These are phyloP conservation scores for Seladonia tumulorum DNA, from an alignment of 2,888 invertebrate genomes.

Conservation along the genomic window DNA sequence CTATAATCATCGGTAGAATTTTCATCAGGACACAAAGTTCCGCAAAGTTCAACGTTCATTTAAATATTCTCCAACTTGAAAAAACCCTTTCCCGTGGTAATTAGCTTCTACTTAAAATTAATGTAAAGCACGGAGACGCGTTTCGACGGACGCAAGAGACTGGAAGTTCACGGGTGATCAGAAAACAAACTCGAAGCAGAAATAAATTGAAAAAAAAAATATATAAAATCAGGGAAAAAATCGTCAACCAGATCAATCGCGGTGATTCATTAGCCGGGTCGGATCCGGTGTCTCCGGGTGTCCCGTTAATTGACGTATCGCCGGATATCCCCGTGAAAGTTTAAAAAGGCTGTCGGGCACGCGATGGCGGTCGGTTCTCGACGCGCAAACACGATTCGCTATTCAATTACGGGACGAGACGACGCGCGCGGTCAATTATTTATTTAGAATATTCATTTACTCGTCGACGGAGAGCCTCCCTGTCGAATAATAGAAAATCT, in stretches of 20 bases:
- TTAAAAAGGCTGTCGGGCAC: conserved; percentile 13
- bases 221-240: neutral
- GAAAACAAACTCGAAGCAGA: neutral
- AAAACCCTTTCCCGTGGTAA: neutral
- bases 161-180: neutral
- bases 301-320: conserved; percentile 38
- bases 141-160: neutral
- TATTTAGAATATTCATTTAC: conserved; percentile 53
- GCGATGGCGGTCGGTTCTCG: neutral
- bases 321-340: conserved; percentile 1
- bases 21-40: neutral
- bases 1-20: conserved; percentile 8
- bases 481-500: conserved; percentile 39
- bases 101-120: neutral
- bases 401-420: conserved; percentile 40
- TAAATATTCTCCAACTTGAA: neutral
- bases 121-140: neutral
- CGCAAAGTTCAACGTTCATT: neutral
- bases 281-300: neutral
- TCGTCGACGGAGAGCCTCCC: neutral
- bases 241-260: neutral
- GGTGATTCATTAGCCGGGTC: conserved; percentile 23
- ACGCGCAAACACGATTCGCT: conserved; percentile 36
- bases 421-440: conserved; percentile 27
- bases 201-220: neutral